Evolutionary conservation across 2,113 vertebrate genomes (phyloP).

Genomic region (Bucco capensis): DNA sequence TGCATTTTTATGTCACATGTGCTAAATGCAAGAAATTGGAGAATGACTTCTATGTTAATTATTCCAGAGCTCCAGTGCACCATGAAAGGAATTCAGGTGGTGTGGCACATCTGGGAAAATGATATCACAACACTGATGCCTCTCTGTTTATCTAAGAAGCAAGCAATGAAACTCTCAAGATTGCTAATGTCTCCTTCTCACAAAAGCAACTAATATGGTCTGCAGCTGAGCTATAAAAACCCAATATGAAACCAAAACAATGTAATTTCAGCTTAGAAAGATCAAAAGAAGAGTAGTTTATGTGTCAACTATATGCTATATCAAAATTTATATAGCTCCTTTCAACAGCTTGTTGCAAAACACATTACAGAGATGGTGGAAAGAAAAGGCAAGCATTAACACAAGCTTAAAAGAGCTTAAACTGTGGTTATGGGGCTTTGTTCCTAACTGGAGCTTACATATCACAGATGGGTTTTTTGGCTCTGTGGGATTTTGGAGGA

Average conservation of each 20-base stretch:
- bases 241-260: background rate
- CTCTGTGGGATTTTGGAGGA: background rate
- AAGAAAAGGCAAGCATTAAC: background rate
- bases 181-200: slow-evolving; percentile 1
- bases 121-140: background rate
- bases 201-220: slow-evolving; percentile 39
- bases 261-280: background rate
- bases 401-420: background rate
- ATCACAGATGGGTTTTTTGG: background rate
- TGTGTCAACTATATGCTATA: background rate
- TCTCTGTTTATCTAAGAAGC: background rate
- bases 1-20: slow-evolving; percentile 56
- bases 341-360: background rate
- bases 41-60: slow-evolving; percentile 26
- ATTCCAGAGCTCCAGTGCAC: background rate
- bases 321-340: background rate
- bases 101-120: background rate
- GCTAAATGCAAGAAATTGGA: slow-evolving; percentile 33
- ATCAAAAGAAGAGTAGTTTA: background rate
- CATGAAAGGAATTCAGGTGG: slow-evolving; percentile 32
- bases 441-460: background rate
- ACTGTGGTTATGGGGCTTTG: background rate
- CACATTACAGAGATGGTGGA: background rate
- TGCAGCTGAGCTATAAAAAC: background rate
- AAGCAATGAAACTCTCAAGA: background rate